A percentile compares a stretch with the other conserved stretches of the same genome.
Conservation (phyloP, 2,113 vertebrate genomes). For the Platanista minor region DNA sequence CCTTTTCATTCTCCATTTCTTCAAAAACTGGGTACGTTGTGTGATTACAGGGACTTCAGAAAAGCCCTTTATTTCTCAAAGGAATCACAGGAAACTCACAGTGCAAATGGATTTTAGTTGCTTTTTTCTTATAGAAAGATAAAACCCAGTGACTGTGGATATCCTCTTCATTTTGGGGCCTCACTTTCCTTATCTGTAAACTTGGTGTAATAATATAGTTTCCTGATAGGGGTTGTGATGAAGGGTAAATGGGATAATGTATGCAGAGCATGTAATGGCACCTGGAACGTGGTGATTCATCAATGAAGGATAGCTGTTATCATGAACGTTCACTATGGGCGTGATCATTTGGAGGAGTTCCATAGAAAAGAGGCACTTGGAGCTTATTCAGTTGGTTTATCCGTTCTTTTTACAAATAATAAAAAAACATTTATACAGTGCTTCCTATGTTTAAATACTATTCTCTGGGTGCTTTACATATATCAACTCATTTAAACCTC, state of each 20-base stretch:
- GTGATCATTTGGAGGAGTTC: background rate
- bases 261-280: background rate
- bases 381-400: background rate
- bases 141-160: background rate
- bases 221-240: background rate
- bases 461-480: background rate
- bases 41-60: conserved; percentile 2
- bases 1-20: conserved; percentile 36
- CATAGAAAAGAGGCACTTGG: background rate
- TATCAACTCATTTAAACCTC: background rate
- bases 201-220: background rate
- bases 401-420: background rate
- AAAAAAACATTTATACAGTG: background rate
- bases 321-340: background rate
- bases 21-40: background rate
- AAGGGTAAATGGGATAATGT: background rate
- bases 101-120: background rate
- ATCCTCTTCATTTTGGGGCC: background rate
- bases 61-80: conserved; percentile 29
- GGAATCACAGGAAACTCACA: conserved; percentile 7
- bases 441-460: background rate
- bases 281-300: background rate
- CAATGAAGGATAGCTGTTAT: background rate
- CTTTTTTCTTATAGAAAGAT: conserved; percentile 32
- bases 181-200: background rate